Evolutionary conservation across 2,888 invertebrate genomes (phyloP).

Genomic region (Stratiomys singularior): DNA sequence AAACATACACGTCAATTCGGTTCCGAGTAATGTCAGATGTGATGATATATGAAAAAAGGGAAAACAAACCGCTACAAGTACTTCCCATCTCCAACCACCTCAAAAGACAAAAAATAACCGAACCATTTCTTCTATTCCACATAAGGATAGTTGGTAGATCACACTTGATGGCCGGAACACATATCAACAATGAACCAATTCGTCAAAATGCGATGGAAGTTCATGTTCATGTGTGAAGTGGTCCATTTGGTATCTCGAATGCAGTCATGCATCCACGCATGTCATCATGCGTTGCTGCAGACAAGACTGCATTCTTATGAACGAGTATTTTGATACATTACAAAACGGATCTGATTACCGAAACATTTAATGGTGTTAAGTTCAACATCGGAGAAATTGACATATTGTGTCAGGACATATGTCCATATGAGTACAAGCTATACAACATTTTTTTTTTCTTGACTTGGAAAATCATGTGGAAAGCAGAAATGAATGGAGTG

Average conservation of each 20-base stretch:
- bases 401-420: neutral
- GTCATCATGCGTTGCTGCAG: too few species aligned
- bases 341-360: constrained; percentile 37
- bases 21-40: too few species aligned
- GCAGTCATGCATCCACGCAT: neutral
- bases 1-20: too few species aligned
- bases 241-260: neutral
- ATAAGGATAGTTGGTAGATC: neutral
- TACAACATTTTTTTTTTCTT: neutral
- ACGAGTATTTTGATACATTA: constrained; percentile 33
- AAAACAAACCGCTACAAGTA: too few species aligned
- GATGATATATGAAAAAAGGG: too few species aligned
- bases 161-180: neutral
- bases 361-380: constrained; percentile 31
- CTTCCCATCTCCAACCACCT: too few species aligned
- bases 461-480: neutral
- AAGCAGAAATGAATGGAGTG: neutral
- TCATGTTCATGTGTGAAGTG: neutral
- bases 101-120: too few species aligned
- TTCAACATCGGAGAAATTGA: neutral
- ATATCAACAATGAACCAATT: neutral
- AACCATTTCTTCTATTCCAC: neutral
- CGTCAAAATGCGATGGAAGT: neutral
- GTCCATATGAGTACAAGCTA: neutral
- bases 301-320: too few species aligned